These are phyloP conservation scores for Ophioninae sp. DNA, from an alignment of 2,888 invertebrate genomes.

Conservation along the genomic window DNA sequence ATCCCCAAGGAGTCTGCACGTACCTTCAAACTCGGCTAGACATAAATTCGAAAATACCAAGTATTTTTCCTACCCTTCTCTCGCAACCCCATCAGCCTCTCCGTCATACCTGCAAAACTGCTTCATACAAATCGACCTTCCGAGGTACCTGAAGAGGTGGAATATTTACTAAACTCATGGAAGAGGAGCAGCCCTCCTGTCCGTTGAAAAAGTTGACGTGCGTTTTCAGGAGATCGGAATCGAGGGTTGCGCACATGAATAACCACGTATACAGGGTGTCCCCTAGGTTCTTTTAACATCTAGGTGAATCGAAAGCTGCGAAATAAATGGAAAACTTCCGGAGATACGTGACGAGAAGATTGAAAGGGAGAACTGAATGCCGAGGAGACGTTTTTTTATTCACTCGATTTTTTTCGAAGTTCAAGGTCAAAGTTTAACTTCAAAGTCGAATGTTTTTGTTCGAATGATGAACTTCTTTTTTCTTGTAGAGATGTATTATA, in stretches of 20 bases:
- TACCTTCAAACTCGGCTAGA: conserved; percentile 29
- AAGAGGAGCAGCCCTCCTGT: conserved; percentile 25
- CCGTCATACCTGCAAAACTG: neutral
- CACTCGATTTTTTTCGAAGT: neutral
- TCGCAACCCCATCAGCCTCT: neutral
- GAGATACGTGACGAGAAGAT: neutral
- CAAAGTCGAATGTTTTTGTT: neutral
- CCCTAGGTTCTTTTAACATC: neutral
- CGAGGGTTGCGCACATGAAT: neutral
- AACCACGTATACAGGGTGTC: neutral
- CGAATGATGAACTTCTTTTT: neutral
- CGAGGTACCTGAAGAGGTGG: conserved; percentile 40
- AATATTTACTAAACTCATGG: conserved; percentile 45
- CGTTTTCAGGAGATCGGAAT: conserved; percentile 14
- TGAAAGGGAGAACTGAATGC: neutral
- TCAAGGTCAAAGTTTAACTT: neutral
- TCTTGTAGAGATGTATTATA: neutral
- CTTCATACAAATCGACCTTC: conserved; percentile 43
- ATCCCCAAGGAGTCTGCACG: conserved; percentile 1
- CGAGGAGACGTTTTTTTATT: neutral
- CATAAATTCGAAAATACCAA: conserved; percentile 42
- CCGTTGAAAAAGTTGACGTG: conserved; percentile 40
- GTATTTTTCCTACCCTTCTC: conserved; percentile 42
- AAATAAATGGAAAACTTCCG: neutral
- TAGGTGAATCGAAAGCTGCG: neutral